Percentiles rank a stretch among this genome's conserved stretches.
Conservation (phyloP, 2,888 invertebrate genomes). For the Zootermopsis nevadensis region DNA sequence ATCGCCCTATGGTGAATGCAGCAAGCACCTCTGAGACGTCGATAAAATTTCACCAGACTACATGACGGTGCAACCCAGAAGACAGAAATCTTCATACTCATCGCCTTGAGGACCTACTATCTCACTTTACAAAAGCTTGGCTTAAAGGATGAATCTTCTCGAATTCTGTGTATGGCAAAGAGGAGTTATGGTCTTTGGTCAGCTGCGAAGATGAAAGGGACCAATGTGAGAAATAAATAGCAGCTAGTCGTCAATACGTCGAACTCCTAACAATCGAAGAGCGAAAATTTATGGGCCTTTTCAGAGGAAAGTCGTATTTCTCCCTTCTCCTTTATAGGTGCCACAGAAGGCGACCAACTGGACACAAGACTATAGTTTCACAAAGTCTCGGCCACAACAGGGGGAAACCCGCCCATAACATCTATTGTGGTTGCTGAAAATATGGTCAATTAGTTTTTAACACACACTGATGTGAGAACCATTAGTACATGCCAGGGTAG, state of each 20-base stretch:
- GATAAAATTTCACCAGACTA: too few species aligned
- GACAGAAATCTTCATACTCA: too few species aligned
- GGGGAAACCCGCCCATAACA: background rate
- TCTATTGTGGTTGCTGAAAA: background rate
- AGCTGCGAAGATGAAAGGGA: background rate
- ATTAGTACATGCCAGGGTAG: background rate
- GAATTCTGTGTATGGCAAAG: background rate
- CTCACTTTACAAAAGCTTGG: background rate
- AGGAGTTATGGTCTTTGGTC: background rate
- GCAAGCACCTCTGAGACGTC: too few species aligned
- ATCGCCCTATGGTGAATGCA: too few species aligned
- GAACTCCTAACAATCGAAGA: background rate
- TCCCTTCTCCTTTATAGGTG: background rate
- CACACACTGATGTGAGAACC: background rate
- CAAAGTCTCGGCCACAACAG: background rate
- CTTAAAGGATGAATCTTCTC: background rate
- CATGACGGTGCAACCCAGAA: too few species aligned
- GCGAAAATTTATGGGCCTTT: background rate
- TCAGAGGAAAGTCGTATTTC: background rate
- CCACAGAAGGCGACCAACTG: background rate
- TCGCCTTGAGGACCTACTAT: too few species aligned
- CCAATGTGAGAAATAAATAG: background rate
- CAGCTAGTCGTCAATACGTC: background rate
- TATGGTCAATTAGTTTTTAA: conserved; percentile 7
- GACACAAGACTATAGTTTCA: background rate